Evolutionary conservation across 2,797 vertebrate species (phyloP), one percentile per base, ranked within the genome.

Genomic region (Alauda arvensis): DNA sequence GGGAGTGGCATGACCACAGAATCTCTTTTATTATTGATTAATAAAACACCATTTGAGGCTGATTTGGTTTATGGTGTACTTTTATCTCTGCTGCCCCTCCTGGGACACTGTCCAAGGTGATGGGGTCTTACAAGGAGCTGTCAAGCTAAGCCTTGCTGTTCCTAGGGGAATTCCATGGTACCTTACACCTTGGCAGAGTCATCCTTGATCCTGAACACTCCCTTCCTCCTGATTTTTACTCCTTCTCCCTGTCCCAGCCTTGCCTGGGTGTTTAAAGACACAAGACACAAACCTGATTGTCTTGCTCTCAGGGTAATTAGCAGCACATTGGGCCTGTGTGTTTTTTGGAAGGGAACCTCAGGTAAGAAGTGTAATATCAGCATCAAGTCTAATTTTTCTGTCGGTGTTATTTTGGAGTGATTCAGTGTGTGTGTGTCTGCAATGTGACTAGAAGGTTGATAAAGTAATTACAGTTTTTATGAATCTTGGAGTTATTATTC

Each of bases 381-480:
- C 33, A 52, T 82, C 34, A 87, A 91, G 88, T 31, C 74, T 80
- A 69, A 80, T 82, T 93, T 84, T 93, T 72, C 76, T 87, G 79
- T 82, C 91, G 80, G 28, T 80, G 74, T 95, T 93, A 91, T 89
- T 93, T 93, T 85, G 75, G 66, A 80, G 77, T 95, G 89, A 94
- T 93, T 93, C 83, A 91, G 56, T 88, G 20, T 78, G 57, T 78
- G 57, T 89, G 62, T 93, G 76, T 85, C 89, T 95, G 57, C 87
- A 91, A 87, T 95, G 89, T 91, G 94, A 94, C 83, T 94, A 14
- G 66, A 94, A 95, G 94, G 94, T 94, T 95, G 89, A 95, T 95
- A 91, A 95, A 93, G 80, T 94, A 96, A 96, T 95, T 96, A 93
- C 91, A 60, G 63, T 83, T 95, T 95, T 95, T 95, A 96, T 93